These are phyloP conservation scores for Balearica regulorum DNA, from an alignment of 2,797 vertebrate species.

Conservation along the genomic window DNA sequence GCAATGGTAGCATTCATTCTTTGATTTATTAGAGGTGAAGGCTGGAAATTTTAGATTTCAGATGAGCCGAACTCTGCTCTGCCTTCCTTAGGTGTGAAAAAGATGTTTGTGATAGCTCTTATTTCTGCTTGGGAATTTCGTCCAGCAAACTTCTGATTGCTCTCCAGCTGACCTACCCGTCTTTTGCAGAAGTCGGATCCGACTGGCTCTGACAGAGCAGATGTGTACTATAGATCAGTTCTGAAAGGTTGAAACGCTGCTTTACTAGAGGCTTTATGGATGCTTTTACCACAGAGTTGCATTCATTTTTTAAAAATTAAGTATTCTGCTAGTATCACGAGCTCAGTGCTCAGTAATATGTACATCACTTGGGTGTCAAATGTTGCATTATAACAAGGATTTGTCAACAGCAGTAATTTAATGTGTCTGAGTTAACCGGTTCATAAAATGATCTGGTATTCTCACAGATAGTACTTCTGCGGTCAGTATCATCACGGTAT, in stretches of 20 bases:
- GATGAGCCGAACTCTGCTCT: not conserved
- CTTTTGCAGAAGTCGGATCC: not conserved
- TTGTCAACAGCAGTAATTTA: not conserved
- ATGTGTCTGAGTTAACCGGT: not conserved
- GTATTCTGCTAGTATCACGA: not conserved
- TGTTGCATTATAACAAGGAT: not conserved
- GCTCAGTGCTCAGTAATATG: not conserved
- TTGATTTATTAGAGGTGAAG: not conserved
- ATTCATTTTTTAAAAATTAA: not conserved
- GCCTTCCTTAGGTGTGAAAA: not conserved
- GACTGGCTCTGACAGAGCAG: not conserved
- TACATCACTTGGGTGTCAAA: not conserved
- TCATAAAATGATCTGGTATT: not conserved
- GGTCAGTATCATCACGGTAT: fast-evolving
- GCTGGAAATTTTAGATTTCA: not conserved
- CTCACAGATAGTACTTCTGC: not conserved
- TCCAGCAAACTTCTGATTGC: not conserved
- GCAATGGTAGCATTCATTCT: fast-evolving
- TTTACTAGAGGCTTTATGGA: not conserved
- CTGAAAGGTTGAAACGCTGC: fast-evolving
- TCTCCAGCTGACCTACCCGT: not conserved
- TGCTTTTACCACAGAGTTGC: not conserved
- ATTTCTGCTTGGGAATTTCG: not conserved
- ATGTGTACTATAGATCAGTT: not conserved
- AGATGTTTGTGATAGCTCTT: not conserved